Conservation (phyloP, 2,888 invertebrate genomes). For the Torymus texanus region DNA sequence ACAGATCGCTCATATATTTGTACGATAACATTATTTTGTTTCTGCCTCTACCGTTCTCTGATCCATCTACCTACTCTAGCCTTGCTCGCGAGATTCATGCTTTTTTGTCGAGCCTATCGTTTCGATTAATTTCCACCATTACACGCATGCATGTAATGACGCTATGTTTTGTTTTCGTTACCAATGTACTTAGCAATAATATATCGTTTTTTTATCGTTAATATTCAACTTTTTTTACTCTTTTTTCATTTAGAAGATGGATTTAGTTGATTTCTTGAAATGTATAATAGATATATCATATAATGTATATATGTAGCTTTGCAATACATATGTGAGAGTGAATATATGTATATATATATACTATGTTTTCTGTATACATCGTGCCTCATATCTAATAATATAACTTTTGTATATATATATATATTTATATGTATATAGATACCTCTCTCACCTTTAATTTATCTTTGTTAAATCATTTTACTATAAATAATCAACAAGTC, state of each 20-base stretch:
- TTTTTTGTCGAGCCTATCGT: slow-evolving; percentile 70
- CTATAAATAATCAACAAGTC: slow-evolving; percentile 57
- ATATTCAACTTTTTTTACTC: slow-evolving; percentile 41
- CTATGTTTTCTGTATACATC: slow-evolving; percentile 59
- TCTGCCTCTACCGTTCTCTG: slow-evolving; percentile 60
- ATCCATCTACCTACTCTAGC: slow-evolving; percentile 72
- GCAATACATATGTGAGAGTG: slow-evolving; percentile 50
- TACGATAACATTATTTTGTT: slow-evolving; percentile 69
- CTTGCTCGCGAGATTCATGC: slow-evolving; percentile 72
- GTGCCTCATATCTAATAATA: slow-evolving; percentile 58
- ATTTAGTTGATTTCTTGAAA: slow-evolving; percentile 51
- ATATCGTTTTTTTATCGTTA: slow-evolving; percentile 58
- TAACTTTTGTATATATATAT: slow-evolving; percentile 56
- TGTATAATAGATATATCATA: slow-evolving; percentile 56
- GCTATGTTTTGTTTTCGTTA: slow-evolving; percentile 59
- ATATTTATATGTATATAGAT: slow-evolving; percentile 56
- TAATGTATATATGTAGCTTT: slow-evolving; percentile 54
- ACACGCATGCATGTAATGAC: slow-evolving; percentile 61
- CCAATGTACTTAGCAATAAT: slow-evolving; percentile 58
- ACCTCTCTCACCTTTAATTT: slow-evolving; percentile 46
- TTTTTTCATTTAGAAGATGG: slow-evolving; percentile 38
- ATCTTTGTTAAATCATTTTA: slow-evolving; percentile 49
- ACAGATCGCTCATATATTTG: slow-evolving; percentile 73
- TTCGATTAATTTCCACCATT: slow-evolving; percentile 61
- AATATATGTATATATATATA: slow-evolving; percentile 51